Evolutionary conservation across 2,797 vertebrate species (phyloP).

Genomic region (Cacajao melanocephalus): DNA sequence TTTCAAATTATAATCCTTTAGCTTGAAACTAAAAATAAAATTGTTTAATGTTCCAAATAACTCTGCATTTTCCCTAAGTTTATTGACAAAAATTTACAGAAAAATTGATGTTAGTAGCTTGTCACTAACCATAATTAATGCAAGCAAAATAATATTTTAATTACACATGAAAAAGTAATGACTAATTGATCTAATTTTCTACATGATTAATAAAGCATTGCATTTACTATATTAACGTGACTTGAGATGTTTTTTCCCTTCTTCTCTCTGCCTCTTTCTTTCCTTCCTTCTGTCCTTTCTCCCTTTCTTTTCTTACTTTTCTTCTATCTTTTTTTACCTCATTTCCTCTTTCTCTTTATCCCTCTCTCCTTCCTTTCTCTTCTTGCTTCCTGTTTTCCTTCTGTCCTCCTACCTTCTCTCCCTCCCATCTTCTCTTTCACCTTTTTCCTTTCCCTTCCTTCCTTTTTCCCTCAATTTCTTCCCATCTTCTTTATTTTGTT

Average conservation of each 20-base stretch:
- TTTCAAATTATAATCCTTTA: neutral
- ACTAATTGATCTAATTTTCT: constrained; percentile 21
- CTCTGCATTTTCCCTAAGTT: neutral
- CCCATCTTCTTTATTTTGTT: neutral
- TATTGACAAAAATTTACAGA: neutral
- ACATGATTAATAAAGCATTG: neutral
- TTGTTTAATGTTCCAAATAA: neutral
- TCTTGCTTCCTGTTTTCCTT: neutral
- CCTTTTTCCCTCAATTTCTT: neutral
- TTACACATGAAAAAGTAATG: neutral
- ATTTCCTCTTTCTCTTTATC: neutral
- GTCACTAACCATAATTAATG: neutral
- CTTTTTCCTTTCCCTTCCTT: neutral
- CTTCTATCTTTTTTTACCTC: too few relatives aligned
- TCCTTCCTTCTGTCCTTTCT: neutral
- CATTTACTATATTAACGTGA: neutral
- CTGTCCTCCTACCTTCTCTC: neutral
- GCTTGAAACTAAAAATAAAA: neutral
- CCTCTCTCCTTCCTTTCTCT: neutral
- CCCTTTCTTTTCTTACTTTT: neutral
- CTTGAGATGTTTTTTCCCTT: neutral
- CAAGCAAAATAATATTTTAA: neutral
- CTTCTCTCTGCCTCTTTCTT: neutral
- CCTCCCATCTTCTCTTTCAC: neutral
- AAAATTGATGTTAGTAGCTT: neutral